A percentile compares a stretch with the other conserved stretches of the same genome.
These are phyloP conservation scores for Takifugu bimaculatus DNA, from an alignment of 2,113 vertebrate species.

Conservation along the genomic window DNA sequence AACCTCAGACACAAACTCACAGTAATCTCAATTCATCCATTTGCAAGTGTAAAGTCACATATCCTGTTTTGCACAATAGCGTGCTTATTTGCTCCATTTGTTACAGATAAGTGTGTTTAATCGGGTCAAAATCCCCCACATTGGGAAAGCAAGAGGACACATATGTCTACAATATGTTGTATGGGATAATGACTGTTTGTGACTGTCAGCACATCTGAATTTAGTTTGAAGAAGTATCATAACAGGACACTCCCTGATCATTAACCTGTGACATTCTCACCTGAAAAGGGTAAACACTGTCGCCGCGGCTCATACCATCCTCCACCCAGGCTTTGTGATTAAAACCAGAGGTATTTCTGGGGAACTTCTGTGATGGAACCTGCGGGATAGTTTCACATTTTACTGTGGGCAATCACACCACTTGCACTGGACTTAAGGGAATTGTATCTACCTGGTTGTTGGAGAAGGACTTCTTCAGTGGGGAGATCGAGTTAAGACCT, in stretches of 20 bases:
- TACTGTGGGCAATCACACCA: neutral
- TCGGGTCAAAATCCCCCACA: slow-evolving; percentile 14
- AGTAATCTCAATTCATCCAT: slow-evolving; percentile 37
- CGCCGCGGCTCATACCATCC: slow-evolving; percentile 88
- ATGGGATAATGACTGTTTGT: no score
- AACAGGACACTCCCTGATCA: neutral
- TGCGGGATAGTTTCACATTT: slow-evolving; percentile 21
- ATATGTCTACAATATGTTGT: neutral
- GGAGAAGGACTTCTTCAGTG: slow-evolving; percentile 96
- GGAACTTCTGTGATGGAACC: slow-evolving; percentile 92
- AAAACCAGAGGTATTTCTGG: slow-evolving; percentile 90
- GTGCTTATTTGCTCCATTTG: slow-evolving; percentile 42
- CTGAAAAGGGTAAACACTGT: slow-evolving; percentile 97
- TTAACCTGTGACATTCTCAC: slow-evolving; percentile 68
- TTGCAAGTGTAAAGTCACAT: slow-evolving; percentile 21
- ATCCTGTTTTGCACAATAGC: slow-evolving; percentile 38
- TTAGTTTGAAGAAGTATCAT: neutral
- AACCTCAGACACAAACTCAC: slow-evolving; percentile 27
- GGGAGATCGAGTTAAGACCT: slow-evolving; percentile 94
- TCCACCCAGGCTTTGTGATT: slow-evolving; percentile 98
- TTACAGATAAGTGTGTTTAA: slow-evolving; percentile 32
- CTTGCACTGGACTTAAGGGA: neutral
- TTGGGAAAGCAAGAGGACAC: neutral
- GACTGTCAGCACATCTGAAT: slow-evolving; percentile 2
- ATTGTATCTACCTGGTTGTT: slow-evolving; percentile 82